phyloP scores from a whole-genome alignment of 2,888 invertebrate genomes.

The Agonum fuliginosum region DNA sequence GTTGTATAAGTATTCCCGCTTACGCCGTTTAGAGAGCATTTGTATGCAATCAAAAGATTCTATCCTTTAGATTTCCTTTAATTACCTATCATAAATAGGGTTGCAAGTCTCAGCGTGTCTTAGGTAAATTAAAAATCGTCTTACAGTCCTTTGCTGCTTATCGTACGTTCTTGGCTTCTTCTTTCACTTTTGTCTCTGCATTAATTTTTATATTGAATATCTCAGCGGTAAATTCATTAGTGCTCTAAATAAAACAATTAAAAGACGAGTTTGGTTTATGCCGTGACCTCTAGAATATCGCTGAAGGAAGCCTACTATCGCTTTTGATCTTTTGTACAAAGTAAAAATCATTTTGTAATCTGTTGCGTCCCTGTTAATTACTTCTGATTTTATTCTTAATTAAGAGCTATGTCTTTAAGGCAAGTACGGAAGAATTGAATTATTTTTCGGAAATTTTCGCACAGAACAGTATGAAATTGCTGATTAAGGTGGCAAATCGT shows the following conservation, averaged over 20 bases:
- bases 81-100: conserved; percentile 41
- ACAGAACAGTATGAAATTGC: no score
- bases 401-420: conserved; percentile 27
- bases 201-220: conserved; percentile 35
- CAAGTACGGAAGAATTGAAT: no score
- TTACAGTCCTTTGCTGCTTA: background rate
- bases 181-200: conserved; percentile 1
- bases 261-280: background rate
- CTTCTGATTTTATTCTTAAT: conserved; percentile 21
- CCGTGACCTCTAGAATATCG: background rate
- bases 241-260: conserved; percentile 35
- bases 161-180: conserved; percentile 14
- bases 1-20: background rate
- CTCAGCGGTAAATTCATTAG: conserved; percentile 25
- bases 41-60: conserved; percentile 32
- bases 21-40: conserved; percentile 26
- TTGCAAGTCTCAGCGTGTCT: conserved; percentile 21
- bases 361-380: conserved; percentile 10
- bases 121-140: conserved; percentile 33
- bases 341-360: conserved; percentile 2
- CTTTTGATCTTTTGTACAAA: conserved; percentile 31
- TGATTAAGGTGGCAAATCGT: no score
- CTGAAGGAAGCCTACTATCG: conserved; percentile 4
- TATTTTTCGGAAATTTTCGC: no score
- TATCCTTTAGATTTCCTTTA: conserved; percentile 44